A percentile compares a stretch with the other conserved stretches of the same genome.
phyloP scores from a whole-genome alignment of 2,888 invertebrate species.

The Dryocosmus kuriphilus region DNA sequence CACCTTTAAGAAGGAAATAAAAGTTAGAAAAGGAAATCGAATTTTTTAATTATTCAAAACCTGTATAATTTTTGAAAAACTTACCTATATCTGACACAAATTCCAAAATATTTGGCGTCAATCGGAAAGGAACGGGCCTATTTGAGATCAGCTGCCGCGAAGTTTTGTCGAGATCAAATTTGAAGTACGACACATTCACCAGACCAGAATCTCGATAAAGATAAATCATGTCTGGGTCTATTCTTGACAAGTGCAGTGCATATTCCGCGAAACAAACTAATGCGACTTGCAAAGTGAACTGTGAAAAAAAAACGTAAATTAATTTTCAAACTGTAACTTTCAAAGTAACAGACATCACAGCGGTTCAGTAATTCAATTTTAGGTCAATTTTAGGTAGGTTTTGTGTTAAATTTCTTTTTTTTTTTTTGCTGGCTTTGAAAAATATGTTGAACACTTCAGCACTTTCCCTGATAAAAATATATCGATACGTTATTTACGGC shows the following conservation, averaged over 20 bases:
- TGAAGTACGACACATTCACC: constrained; percentile 96
- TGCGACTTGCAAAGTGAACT: constrained; percentile 92
- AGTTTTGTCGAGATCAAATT: constrained; percentile 96
- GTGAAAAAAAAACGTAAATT: constrained; percentile 59
- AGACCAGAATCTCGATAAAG: constrained; percentile 98
- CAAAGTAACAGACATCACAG: too few relatives aligned
- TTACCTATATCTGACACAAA: constrained; percentile 90
- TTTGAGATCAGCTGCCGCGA: constrained; percentile 93
- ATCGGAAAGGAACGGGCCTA: constrained; percentile 95
- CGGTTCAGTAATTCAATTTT: too few relatives aligned
- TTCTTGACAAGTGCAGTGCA: constrained; percentile 92
- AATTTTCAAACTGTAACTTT: too few relatives aligned
- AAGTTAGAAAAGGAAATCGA: constrained; percentile 12
- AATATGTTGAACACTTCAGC: too few relatives aligned
- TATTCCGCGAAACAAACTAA: constrained; percentile 95
- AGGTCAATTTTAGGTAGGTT: too few relatives aligned
- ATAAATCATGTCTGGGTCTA: constrained; percentile 99
- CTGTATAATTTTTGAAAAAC: constrained; percentile 21
- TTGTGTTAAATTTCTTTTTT: too few relatives aligned
- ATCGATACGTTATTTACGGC: too few relatives aligned
- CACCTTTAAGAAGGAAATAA: constrained; percentile 61
- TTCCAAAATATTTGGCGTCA: constrained; percentile 97
- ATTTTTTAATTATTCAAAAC: background rate
- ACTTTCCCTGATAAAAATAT: too few relatives aligned
- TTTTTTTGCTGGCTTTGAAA: too few relatives aligned